Conservation (phyloP, 1,140 invertebrate genomes). For the Bombus soroeensis region DNA sequence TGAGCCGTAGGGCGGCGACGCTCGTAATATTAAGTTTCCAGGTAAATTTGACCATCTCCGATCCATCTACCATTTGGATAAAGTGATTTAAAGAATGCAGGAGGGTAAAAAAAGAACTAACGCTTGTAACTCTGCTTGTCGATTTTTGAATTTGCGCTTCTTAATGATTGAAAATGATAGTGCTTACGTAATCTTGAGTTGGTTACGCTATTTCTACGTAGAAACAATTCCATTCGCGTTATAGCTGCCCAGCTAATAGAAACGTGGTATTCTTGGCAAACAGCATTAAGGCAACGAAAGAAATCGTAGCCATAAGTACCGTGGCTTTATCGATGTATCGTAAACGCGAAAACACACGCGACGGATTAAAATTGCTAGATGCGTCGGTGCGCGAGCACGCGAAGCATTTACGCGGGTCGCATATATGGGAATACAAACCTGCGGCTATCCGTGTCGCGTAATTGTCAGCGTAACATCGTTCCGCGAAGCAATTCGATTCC, state of each 20-base stretch:
- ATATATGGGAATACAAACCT: slow-evolving; percentile 14
- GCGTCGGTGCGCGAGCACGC: background rate
- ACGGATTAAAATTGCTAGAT: slow-evolving; percentile 33
- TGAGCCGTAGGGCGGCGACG: no score
- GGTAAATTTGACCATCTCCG: background rate
- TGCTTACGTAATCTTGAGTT: no score
- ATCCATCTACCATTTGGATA: no score
- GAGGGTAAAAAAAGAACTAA: background rate
- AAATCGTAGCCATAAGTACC: background rate
- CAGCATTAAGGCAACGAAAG: background rate
- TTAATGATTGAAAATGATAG: background rate
- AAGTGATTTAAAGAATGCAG: background rate
- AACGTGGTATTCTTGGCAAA: no score
- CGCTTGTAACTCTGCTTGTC: background rate
- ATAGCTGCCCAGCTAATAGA: background rate
- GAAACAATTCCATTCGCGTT: no score
- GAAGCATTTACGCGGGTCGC: background rate
- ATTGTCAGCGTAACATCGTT: slow-evolving; percentile 31
- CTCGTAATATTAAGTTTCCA: no score
- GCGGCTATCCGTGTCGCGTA: slow-evolving; percentile 10
- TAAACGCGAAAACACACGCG: slow-evolving; percentile 33
- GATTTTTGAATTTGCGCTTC: background rate
- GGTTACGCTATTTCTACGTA: background rate
- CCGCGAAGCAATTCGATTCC: slow-evolving; percentile 41
- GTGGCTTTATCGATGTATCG: slow-evolving; percentile 29